These are phyloP conservation scores for Congeria kusceri DNA, from an alignment of 2,888 invertebrate genomes.

Conservation along the genomic window DNA sequence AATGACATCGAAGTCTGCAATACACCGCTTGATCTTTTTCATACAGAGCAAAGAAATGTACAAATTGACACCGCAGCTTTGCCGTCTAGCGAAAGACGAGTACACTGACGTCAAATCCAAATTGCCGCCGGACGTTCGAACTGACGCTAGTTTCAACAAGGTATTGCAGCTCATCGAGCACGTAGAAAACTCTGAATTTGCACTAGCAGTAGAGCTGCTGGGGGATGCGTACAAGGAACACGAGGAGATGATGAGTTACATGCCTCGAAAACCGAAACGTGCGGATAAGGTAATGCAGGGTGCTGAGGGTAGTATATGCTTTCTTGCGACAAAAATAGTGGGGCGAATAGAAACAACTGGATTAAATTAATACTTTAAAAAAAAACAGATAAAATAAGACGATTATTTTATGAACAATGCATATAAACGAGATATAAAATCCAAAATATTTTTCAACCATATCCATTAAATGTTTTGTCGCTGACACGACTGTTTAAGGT, in stretches of 20 bases:
- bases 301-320: too few species aligned
- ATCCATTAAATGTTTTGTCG: too few species aligned
- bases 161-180: slow-evolving; percentile 49
- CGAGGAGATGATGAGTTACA: slow-evolving; percentile 55
- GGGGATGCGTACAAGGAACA: slow-evolving; percentile 56
- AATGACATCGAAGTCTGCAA: slow-evolving; percentile 51
- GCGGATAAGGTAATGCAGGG: not conserved
- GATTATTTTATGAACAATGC: too few species aligned
- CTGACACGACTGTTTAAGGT: too few species aligned
- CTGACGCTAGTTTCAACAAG: slow-evolving; percentile 48
- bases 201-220: slow-evolving; percentile 47
- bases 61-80: slow-evolving; percentile 51
- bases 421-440: too few species aligned
- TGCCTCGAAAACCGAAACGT: slow-evolving; percentile 6
- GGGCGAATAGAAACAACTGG: too few species aligned
- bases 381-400: too few species aligned
- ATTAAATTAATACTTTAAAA: too few species aligned
- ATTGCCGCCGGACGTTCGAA: slow-evolving; percentile 45
- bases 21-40: slow-evolving; percentile 54
- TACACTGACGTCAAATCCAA: slow-evolving; percentile 27
- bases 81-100: slow-evolving; percentile 58
- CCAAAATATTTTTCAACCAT: too few species aligned
- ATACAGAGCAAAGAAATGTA: slow-evolving; percentile 61
- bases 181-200: slow-evolving; percentile 49
- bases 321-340: too few species aligned